Evolutionary conservation across 1,140 invertebrate genomes (phyloP).

Genomic region (Lordiphosa mommai): DNA sequence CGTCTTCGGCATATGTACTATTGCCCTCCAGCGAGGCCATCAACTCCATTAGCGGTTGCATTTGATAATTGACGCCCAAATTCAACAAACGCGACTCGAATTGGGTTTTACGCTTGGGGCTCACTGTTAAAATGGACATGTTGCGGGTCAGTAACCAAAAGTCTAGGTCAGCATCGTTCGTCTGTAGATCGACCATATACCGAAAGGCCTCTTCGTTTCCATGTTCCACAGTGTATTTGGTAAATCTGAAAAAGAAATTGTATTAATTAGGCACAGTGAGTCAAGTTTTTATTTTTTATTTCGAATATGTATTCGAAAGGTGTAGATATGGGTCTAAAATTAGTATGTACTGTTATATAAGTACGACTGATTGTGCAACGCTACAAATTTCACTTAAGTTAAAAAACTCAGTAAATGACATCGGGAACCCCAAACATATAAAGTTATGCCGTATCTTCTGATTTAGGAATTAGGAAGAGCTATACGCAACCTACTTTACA

Average conservation of each 20-base stretch:
- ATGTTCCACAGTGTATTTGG: slow-evolving; percentile 63
- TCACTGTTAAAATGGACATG: slow-evolving; percentile 58
- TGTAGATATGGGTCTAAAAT: too few species aligned
- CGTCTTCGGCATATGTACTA: slow-evolving; percentile 43
- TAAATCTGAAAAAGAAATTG: slow-evolving; percentile 33
- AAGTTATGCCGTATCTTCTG: too few species aligned
- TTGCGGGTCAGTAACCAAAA: slow-evolving; percentile 66
- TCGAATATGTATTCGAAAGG: too few species aligned
- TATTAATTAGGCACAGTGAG: not conserved
- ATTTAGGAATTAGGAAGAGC: too few species aligned
- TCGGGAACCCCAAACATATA: too few species aligned
- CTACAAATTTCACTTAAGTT: too few species aligned
- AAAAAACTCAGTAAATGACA: too few species aligned
- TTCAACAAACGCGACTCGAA: slow-evolving; percentile 50
- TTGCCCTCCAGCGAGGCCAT: slow-evolving; percentile 52
- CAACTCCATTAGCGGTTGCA: slow-evolving; percentile 61
- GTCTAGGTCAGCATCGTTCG: slow-evolving; percentile 47
- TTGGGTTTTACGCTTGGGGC: slow-evolving; percentile 31
- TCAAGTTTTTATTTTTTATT: too few species aligned
- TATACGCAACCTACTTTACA: too few species aligned
- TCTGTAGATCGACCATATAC: slow-evolving; percentile 68
- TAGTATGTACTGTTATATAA: too few species aligned
- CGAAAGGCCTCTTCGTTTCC: slow-evolving; percentile 42
- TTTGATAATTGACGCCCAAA: slow-evolving; percentile 45
- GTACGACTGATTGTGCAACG: too few species aligned